These are phyloP conservation scores for Desmophyllum pertusum DNA, from an alignment of 92 coral and sea anemone species.

Conservation along the genomic window DNA sequence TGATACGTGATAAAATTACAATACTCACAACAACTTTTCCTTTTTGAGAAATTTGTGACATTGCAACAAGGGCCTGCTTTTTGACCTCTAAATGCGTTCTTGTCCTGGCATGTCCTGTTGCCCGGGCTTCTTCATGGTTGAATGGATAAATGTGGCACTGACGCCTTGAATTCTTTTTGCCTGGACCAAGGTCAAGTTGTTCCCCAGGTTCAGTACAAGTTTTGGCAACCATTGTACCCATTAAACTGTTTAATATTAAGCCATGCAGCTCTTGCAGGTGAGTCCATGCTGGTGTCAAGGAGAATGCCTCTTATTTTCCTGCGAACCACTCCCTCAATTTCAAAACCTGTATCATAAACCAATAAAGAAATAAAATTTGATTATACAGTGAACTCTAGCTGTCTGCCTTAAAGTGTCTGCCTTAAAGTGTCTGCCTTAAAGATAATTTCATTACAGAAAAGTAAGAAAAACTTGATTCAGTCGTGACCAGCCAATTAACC, in stretches of 20 bases:
- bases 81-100: constrained; percentile 27
- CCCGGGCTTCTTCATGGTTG: neutral
- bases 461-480: no score
- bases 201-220: constrained; percentile 57
- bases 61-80: constrained; percentile 36
- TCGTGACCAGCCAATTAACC: no score
- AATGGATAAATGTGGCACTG: constrained; percentile 48
- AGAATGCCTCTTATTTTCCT: constrained; percentile 25
- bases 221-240: constrained; percentile 47
- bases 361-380: no score
- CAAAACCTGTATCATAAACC: constrained; percentile 4
- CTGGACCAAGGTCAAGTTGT: constrained; percentile 49
- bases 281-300: constrained; percentile 32
- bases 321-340: neutral
- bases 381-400: no score
- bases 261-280: constrained; percentile 45
- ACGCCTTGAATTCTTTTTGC: constrained; percentile 33
- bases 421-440: no score
- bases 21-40: constrained; percentile 33
- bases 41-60: constrained; percentile 22
- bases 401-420: no score
- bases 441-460: no score
- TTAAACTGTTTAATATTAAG: constrained; percentile 14
- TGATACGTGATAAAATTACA: neutral
- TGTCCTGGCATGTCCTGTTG: constrained; percentile 42